These are phyloP conservation scores for Rotaria socialis DNA, from an alignment of 2,888 invertebrate genomes.

Conservation along the genomic window DNA sequence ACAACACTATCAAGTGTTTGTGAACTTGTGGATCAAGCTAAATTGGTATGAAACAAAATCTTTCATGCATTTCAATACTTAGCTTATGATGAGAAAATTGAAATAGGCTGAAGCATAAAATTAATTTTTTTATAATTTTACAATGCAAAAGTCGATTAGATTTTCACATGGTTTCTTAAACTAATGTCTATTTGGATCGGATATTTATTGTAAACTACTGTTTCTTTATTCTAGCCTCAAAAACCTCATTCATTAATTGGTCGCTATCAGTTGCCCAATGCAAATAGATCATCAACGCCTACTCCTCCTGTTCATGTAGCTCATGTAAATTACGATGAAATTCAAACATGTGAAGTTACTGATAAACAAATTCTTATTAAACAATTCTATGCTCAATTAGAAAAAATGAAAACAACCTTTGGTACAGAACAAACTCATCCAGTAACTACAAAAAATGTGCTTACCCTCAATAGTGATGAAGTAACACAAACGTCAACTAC, in stretches of 20 bases:
- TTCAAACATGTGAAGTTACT: not conserved
- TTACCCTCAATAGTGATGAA: not conserved
- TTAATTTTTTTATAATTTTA: no score
- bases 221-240: not conserved
- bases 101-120: no score
- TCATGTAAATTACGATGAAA: not conserved
- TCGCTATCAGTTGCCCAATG: not conserved
- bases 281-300: not conserved
- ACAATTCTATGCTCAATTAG: slow-evolving; percentile 14
- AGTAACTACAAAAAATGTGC: not conserved
- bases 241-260: slow-evolving; percentile 16
- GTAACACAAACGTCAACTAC: not conserved
- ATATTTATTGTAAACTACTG: no score
- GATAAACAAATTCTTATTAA: not conserved
- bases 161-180: no score
- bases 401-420: not conserved
- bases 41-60: not conserved
- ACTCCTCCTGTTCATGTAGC: not conserved
- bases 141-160: no score
- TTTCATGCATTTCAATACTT: no score
- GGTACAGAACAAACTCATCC: not conserved
- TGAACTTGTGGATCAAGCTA: not conserved
- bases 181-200: no score
- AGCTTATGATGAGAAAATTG: no score
- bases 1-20: not conserved